Evolutionary conservation across 1,140 invertebrate genomes (phyloP), one percentile per base, ranked within the genome.

Genomic region (Pseudomyrmex sp.): DNA sequence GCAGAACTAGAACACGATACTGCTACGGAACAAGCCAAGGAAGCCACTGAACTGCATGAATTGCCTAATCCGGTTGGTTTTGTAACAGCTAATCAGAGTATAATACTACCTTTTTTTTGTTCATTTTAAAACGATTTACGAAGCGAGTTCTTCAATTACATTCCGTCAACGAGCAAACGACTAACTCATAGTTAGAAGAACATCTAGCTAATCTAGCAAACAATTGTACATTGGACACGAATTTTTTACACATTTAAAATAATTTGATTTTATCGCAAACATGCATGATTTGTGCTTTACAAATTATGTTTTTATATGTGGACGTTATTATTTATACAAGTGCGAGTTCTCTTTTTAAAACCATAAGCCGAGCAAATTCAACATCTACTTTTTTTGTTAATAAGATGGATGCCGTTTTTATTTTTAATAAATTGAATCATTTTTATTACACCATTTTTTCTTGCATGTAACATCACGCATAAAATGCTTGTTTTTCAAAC

Each of bases 51-150:
- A 13, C 90, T 93, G 91, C 93, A 90, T 85, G 93, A 94, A 92
- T 90, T 93, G 80, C 90, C 91, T 84, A 93, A 93, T 74, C 91
- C 91, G 93, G 93, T 94, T 94, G 90, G 93, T 94, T 92, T 85
- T 85, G 88, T 90, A 93, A 91, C 84, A 90, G 87, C 83, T 89
- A 82, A 91, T 84, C 50, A 87, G 5, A 56, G 8, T 82, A 68
- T 58, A 46, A 85, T 80, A 23, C 44, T 80, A 23, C 44, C 10
- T 23, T 10, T 23, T 70, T 35, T 35, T 35, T 35, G 35, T 35
- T 35, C 5, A 35, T 35, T 35, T 35, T 35, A 35, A 75, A 82
- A 75, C 5, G 0, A 68, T 62, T 82, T 62, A 61, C 52, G 1
- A 72, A 12, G 2, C 72, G 61, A 2, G 0, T 80, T 23, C 23